Conservation (phyloP, 2,113 vertebrate genomes). For the Eurystomus gularis region DNA sequence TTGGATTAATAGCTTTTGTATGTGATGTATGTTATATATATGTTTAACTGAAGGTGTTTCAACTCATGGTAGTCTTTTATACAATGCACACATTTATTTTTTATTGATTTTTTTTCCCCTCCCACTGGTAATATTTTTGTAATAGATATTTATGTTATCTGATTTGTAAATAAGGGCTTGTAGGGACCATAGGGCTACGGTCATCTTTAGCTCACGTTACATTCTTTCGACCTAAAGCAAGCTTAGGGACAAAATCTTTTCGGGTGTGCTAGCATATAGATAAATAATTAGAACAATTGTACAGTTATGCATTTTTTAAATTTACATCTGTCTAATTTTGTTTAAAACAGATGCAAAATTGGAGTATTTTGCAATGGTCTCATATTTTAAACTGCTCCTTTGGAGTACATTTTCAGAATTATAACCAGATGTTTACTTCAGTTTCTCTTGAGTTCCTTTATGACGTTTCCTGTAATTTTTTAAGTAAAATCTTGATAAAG, state of each 20-base stretch:
- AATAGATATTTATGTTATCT: conserved; percentile 28
- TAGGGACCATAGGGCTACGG: neutral
- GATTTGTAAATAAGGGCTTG: conserved; percentile 40
- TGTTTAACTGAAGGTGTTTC: conserved; percentile 57
- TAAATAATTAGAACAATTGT: conserved; percentile 31
- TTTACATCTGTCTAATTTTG: conserved; percentile 6
- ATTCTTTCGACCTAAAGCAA: conserved; percentile 43
- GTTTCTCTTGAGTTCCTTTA: conserved; percentile 35
- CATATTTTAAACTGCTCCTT: neutral
- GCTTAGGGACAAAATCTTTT: conserved; percentile 35
- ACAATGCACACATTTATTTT: conserved; percentile 31
- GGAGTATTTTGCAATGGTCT: neutral
- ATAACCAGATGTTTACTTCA: conserved; percentile 50
- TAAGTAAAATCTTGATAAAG: conserved; percentile 31
- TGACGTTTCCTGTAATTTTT: conserved; percentile 38
- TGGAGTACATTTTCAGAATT: conserved; percentile 35
- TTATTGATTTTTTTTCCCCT: conserved; percentile 42
- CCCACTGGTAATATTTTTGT: neutral
- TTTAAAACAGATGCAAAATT: neutral
- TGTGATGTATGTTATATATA: conserved; percentile 53
- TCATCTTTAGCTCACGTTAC: neutral
- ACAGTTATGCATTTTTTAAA: neutral
- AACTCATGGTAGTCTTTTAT: conserved; percentile 33
- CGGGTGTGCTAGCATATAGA: conserved; percentile 16
- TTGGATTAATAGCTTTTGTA: conserved; percentile 66